Evolutionary conservation across 53 echinoderm and acorn worm species (phyloP).

Genomic region (Stichopus horrens): DNA sequence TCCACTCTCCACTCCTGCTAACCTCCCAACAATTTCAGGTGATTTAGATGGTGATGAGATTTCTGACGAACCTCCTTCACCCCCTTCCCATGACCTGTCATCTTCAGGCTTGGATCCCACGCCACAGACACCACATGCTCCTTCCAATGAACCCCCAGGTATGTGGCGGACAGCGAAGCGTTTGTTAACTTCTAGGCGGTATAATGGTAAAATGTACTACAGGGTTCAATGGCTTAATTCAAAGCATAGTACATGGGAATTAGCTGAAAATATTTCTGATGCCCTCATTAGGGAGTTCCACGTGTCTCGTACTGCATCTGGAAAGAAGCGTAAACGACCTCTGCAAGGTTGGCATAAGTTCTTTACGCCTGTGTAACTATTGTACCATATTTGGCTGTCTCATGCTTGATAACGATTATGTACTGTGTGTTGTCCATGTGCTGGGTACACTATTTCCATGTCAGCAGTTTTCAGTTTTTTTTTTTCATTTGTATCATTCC

Average conservation of each 20-base stretch:
- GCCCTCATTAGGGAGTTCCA: constrained; percentile 28
- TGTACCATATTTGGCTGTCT: no score
- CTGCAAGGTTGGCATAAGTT: constrained; percentile 23
- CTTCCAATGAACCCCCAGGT: neutral
- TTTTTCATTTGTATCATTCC: no score
- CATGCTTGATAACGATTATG: no score
- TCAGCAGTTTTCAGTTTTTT: no score
- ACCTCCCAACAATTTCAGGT: neutral
- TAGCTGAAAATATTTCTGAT: constrained; percentile 30
- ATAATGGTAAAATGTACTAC: constrained; percentile 42
- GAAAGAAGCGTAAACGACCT: constrained; percentile 7
- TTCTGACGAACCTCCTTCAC: neutral
- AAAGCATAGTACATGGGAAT: constrained; percentile 3
- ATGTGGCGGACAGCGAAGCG: constrained; percentile 22
- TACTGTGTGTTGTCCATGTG: no score
- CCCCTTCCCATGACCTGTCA: constrained; percentile 34
- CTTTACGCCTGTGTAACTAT: no score
- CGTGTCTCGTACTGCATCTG: constrained; percentile 19
- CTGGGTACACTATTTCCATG: no score
- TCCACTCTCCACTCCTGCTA: constrained; percentile 37
- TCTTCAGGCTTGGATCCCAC: constrained; percentile 16
- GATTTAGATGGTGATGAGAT: constrained; percentile 25
- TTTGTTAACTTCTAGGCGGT: neutral
- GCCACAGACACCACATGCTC: no score
- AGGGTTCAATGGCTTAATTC: constrained; percentile 17